These are phyloP conservation scores for Xenopus borealis DNA, from an alignment of 2,113 vertebrate species.

Conservation along the genomic window DNA sequence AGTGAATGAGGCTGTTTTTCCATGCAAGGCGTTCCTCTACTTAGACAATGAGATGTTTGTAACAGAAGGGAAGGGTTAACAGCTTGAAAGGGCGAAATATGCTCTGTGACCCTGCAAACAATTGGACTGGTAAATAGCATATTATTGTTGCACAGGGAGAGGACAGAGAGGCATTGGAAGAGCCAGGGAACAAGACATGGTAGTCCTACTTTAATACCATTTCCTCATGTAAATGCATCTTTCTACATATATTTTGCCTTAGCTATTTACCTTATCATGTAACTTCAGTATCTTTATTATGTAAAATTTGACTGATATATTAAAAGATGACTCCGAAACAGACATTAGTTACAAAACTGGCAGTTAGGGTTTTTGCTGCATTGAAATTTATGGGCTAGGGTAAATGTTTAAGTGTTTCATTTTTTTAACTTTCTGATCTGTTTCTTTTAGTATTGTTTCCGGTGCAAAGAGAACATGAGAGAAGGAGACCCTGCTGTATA, in stretches of 20 bases:
- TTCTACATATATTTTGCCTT: too few relatives aligned
- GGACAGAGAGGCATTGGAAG: conserved; percentile 20
- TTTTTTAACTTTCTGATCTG: background rate
- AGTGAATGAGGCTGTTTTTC: conserved; percentile 34
- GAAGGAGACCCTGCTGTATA: conserved; percentile 90
- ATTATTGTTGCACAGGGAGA: conserved; percentile 26
- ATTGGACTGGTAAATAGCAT: conserved; percentile 38
- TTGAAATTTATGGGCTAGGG: too few relatives aligned
- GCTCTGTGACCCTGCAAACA: conserved; percentile 34
- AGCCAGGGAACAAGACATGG: conserved; percentile 12
- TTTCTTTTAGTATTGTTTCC: conserved; percentile 68
- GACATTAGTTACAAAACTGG: too few relatives aligned
- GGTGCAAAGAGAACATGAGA: conserved; percentile 81
- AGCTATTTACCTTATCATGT: too few relatives aligned
- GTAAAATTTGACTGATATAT: too few relatives aligned
- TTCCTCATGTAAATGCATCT: too few relatives aligned
- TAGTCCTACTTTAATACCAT: conserved; percentile 9
- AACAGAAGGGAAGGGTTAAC: conserved; percentile 34
- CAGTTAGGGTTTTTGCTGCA: too few relatives aligned
- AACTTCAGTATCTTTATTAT: too few relatives aligned
- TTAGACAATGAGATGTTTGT: conserved; percentile 39
- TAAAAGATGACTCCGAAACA: too few relatives aligned
- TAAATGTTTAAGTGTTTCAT: too few relatives aligned
- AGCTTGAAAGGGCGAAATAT: conserved; percentile 42
- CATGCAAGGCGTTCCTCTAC: conserved; percentile 23